These are phyloP conservation scores for Notamacropus eugenii DNA, from an alignment of 2,797 vertebrate genomes.

Conservation along the genomic window DNA sequence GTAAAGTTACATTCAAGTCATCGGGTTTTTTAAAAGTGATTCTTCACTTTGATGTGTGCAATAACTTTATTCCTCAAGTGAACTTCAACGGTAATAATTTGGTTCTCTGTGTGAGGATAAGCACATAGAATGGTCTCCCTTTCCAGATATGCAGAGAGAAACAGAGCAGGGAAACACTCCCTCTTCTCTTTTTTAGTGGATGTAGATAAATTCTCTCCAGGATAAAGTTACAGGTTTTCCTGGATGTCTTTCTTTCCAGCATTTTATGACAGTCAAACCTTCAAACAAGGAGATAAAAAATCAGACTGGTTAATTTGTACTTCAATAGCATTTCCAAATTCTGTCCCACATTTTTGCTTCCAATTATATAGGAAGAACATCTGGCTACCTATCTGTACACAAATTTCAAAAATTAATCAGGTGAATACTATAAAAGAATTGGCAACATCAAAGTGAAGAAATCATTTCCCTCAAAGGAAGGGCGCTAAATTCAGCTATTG, in stretches of 20 bases:
- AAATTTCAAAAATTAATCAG: constrained; percentile 30
- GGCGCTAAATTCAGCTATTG: accelerated
- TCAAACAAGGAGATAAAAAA: constrained; percentile 38
- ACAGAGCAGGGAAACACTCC: neutral
- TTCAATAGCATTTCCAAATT: constrained; percentile 53
- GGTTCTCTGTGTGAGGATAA: constrained; percentile 30
- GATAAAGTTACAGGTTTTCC: neutral
- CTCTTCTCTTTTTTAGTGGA: neutral
- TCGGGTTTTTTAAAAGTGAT: neutral
- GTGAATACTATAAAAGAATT: neutral
- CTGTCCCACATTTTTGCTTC: constrained; percentile 11
- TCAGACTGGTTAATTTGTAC: constrained; percentile 10
- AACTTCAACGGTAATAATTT: constrained; percentile 44
- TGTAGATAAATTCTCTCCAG: constrained; percentile 5
- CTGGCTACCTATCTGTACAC: constrained; percentile 25
- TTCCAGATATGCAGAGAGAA: constrained; percentile 3
- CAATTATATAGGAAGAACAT: constrained; percentile 45
- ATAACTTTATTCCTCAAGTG: constrained; percentile 1
- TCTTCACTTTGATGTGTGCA: constrained; percentile 1
- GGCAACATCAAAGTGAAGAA: neutral
- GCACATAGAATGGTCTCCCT: constrained; percentile 24
- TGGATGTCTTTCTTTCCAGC: neutral
- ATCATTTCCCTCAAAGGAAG: neutral
- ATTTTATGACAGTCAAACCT: neutral
- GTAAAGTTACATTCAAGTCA: neutral